Evolutionary conservation across 2,888 invertebrate genomes (phyloP), one percentile per base, ranked within the genome.

Genomic region (Amiota mariae): DNA sequence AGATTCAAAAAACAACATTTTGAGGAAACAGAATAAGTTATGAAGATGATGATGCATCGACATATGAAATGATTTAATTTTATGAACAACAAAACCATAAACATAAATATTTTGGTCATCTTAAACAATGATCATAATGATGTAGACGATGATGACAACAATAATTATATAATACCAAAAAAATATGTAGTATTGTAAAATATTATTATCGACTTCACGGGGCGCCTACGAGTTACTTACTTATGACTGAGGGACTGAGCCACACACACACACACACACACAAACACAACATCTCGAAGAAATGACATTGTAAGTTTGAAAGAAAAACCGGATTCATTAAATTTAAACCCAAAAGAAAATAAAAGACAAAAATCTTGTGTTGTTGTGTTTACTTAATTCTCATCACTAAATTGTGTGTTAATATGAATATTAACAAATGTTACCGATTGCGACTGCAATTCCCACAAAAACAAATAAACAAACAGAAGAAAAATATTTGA

Each of bases 311-410:
- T 24, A 63, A 24, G 36, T 36, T 63, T 63, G 18, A 12, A 36
- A 4, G 36, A 63, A 11, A 36, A 63, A 63, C 63, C 63, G 63
- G 63, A 36, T 63, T 63, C 24, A 24, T 63, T 63, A 24, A 63
- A 10, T 63, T 63, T 59, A 11, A n/a, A 18, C 10, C 11, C 18
- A 57, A n/a, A 57, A 9, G 24, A 18, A n/a, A 18, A 56, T 1
- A 56, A 13, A 9, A 18, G 9, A 15, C 15, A 56, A n/a, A n/a
- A 18, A 18, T n/a, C 18, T 15, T n/a, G n/a, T 56, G 15, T 18
- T 20, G 18, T 59, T 59, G 59, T 59, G 3, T 59, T 59, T 20
- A 59, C 18, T 59, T 20, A 18, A 59, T 6, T 20, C 24, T 59
- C 24, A n/a, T 59, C 24, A n/a, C 18, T 36, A 36, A 56, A 56